These are phyloP conservation scores for Mustelus asterias DNA, from an alignment of 2,113 vertebrate genomes.

Conservation along the genomic window DNA sequence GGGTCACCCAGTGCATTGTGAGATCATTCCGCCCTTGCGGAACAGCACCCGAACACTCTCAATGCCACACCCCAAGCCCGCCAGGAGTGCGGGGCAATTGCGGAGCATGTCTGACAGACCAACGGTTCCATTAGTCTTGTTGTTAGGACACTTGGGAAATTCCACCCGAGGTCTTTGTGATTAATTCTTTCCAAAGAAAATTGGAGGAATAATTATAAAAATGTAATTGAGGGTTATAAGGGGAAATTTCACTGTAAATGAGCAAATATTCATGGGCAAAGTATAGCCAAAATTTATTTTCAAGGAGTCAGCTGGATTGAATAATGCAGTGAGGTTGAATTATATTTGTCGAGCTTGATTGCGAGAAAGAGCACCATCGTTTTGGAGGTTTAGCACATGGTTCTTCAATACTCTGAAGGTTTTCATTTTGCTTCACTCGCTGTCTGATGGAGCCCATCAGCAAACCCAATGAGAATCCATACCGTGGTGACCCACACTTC, in stretches of 20 bases:
- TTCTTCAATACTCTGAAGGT: neutral
- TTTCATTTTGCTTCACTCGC: neutral
- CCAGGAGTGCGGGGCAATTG: no score
- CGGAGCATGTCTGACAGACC: no score
- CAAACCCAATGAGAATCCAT: neutral
- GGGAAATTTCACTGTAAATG: neutral
- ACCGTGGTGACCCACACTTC: neutral
- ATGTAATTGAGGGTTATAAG: neutral
- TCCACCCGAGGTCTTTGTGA: no score
- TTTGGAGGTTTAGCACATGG: neutral
- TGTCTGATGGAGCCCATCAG: neutral
- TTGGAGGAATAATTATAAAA: neutral
- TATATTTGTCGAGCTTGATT: neutral
- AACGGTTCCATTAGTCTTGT: no score
- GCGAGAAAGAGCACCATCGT: neutral
- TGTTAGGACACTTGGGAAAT: no score
- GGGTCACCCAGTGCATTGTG: no score
- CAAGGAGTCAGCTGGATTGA: neutral
- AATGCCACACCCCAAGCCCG: no score
- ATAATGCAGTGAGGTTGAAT: neutral
- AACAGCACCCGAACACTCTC: no score
- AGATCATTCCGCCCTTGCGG: no score
- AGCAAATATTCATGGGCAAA: neutral
- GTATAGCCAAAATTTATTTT: neutral
- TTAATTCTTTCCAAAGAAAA: neutral